Conservation (phyloP, 2,888 invertebrate genomes). For the Reticulitermes lucifugus region DNA sequence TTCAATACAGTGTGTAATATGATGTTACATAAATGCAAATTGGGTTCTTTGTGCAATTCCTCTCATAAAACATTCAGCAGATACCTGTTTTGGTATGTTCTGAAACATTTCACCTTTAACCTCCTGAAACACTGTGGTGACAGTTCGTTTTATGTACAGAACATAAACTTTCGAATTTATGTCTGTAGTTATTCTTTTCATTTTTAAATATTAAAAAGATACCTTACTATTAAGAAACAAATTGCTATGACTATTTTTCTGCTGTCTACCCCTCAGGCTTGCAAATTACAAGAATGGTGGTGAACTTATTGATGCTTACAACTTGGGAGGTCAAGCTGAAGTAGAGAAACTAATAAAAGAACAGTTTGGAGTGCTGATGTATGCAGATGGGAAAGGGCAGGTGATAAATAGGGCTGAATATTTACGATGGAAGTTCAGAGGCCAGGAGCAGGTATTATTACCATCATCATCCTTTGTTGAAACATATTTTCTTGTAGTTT, state of each 20-base stretch:
- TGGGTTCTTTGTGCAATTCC: too few species aligned
- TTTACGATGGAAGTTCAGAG: conserved; percentile 89
- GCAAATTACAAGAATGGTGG: conserved; percentile 95
- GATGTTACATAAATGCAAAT: too few species aligned
- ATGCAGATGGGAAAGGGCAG: conserved; percentile 85
- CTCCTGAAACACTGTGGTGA: too few species aligned
- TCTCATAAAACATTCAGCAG: too few species aligned
- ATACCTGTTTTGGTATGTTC: too few species aligned
- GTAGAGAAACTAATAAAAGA: conserved; percentile 85
- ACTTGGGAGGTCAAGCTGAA: conserved; percentile 83
- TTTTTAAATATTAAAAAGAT: too few species aligned
- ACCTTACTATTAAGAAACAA: not conserved
- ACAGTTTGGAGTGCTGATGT: conserved; percentile 90
- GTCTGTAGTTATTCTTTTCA: too few species aligned
- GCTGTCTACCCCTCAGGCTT: conserved; percentile 64
- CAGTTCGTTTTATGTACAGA: too few species aligned
- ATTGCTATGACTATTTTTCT: not conserved
- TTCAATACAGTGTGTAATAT: too few species aligned
- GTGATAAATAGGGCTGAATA: conserved; percentile 90
- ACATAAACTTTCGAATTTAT: too few species aligned
- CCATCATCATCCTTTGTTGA: not conserved
- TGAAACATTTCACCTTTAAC: too few species aligned
- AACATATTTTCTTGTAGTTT: too few species aligned
- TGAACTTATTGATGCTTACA: conserved; percentile 88
- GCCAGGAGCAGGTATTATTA: conserved; percentile 77